Evolutionary conservation across 2,888 invertebrate species (phyloP).

Genomic region (Belgica antarctica): DNA sequence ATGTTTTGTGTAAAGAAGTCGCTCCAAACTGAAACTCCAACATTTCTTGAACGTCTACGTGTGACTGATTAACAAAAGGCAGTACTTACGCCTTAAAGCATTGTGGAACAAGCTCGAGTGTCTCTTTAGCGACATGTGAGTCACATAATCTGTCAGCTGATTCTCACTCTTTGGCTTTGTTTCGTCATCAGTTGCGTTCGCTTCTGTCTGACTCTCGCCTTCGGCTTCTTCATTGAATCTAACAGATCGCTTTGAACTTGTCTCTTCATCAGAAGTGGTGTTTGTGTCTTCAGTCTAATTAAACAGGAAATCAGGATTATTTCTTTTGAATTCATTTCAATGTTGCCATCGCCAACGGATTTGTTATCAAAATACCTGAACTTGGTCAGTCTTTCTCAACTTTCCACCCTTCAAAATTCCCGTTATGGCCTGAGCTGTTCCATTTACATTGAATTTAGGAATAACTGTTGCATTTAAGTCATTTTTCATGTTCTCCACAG

Average conservation of each 20-base stretch:
- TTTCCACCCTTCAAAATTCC: slow-evolving; percentile 77
- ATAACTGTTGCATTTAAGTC: slow-evolving; percentile 42
- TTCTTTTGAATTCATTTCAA: not conserved
- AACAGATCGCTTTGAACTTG: slow-evolving; percentile 63
- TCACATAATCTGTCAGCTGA: slow-evolving; percentile 51
- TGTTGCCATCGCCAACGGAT: not conserved
- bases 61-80: not conserved
- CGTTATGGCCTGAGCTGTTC: slow-evolving; percentile 54
- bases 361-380: slow-evolving; percentile 58
- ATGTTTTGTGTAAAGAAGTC: too few relatives aligned
- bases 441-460: slow-evolving; percentile 38
- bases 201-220: slow-evolving; percentile 49
- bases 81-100: slow-evolving; percentile 49
- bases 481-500: slow-evolving; percentile 43
- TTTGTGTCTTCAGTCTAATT: slow-evolving; percentile 51
- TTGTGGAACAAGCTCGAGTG: slow-evolving; percentile 55
- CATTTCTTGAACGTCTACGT: too few relatives aligned
- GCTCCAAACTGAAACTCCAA: too few relatives aligned
- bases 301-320: not conserved
- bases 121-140: slow-evolving; percentile 53
- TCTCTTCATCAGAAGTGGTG: slow-evolving; percentile 56
- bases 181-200: slow-evolving; percentile 49
- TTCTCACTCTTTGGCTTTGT: slow-evolving; percentile 49
- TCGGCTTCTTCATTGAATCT: slow-evolving; percentile 57
- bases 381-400: slow-evolving; percentile 66